Percentiles rank a stretch among this genome's conserved stretches.
These are phyloP conservation scores for Vanessa tameamea DNA, from an alignment of 1,140 invertebrate species.

Conservation along the genomic window DNA sequence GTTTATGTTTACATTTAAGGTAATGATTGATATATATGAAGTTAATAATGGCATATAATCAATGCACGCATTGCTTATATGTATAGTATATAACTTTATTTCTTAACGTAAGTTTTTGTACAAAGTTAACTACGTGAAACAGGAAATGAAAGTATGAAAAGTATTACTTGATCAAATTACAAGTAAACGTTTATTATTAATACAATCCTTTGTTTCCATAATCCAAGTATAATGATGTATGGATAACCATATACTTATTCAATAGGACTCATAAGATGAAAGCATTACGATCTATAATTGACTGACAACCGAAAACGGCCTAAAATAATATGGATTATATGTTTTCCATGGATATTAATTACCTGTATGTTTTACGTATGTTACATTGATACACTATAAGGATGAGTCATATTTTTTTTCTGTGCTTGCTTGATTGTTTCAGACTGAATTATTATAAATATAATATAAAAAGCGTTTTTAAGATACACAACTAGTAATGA, in stretches of 20 bases:
- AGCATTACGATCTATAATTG: background rate
- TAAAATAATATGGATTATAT: background rate
- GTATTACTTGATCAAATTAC: background rate
- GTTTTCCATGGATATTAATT: background rate
- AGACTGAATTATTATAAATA: background rate
- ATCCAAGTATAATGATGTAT: background rate
- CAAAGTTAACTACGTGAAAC: background rate
- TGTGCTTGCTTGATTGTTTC: background rate
- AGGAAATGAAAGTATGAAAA: background rate
- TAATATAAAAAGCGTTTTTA: too few relatives aligned
- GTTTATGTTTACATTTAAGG: too few relatives aligned
- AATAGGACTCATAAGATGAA: background rate
- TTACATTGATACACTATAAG: background rate
- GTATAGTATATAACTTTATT: background rate
- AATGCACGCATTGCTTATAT: too few relatives aligned
- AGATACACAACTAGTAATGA: too few relatives aligned
- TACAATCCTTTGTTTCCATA: constrained; percentile 4
- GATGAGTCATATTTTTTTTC: background rate
- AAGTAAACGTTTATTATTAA: background rate
- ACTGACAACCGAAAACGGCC: background rate
- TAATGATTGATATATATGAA: too few relatives aligned
- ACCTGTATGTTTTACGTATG: background rate
- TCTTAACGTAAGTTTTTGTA: background rate
- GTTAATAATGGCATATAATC: too few relatives aligned
- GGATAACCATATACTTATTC: background rate